Evolutionary conservation across 2,113 vertebrate species (phyloP), one percentile per base, ranked within the genome.

Genomic region (Tinamus guttatus): DNA sequence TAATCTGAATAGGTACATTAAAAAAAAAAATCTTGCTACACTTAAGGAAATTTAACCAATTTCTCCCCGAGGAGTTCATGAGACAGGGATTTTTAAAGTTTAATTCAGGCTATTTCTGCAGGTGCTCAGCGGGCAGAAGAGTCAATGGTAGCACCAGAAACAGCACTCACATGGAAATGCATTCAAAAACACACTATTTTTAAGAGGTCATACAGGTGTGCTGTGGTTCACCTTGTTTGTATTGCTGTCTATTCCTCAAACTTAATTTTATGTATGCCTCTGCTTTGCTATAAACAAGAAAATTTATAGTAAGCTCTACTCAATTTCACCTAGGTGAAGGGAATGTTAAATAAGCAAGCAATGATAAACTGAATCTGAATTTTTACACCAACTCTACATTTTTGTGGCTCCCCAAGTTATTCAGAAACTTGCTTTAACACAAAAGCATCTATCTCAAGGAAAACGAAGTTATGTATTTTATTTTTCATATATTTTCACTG

Each of bases 41-140:
- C 11, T 60, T 24, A 49, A 49, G 24, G 21, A 49, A 49, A 8
- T 94, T 93, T 78, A 84, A 94, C 88, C 85, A 91, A 92, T 32
- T 47, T 82, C 47, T 89, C 84, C 51, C 47, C 34, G 67, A 71
- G 36, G n/a, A 67, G 59, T 49, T 86, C 59, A 83, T 62, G 30
- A 86, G 69, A 81, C 64, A 45, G 80, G 62, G 24, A 90, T 2
- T 0, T 38, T 60, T 83, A 64, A 76, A 93, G 84, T 65, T 85
- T 76, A 87, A 65, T 54, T 64, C 77, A 67, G 11, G 22, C 58
- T 81, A 71, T 28, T 54, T 82, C 56, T 64, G 78, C 62, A 89
- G 36, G 28, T 54, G 32, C 54, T 93, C 40, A 36, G 38, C 40
- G 56, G 64, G 56, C 20, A 89, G 69, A 69, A 74, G 79, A 81